Base-by-base conservation (phyloP, 1,140 invertebrate species). In the Formica selysi region DNA sequence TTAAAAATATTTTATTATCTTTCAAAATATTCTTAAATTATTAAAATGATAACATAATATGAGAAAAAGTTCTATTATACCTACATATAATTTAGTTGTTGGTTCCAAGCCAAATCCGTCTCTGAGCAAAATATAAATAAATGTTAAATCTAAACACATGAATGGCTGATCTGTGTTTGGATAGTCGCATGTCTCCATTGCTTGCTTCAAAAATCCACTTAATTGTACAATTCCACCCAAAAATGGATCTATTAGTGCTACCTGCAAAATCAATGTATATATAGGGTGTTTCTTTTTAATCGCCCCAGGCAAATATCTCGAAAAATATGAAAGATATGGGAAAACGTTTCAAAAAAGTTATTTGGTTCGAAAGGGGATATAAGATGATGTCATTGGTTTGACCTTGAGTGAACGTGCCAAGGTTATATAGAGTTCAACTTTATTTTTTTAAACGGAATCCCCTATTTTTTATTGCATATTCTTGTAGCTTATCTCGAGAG, bases 131-230 rank as follows among this genome's bases (percentile, higher is more conserved):
- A 97, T 95, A 89, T 97, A 97, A 90, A 99, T 98, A 93, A 97
- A 99, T 1, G 97, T 97, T 85, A 99, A 95, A 96, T 99, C 99
- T 38, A 98, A 95, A 93, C 98, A 99, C 92, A 98, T 97, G 93
- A 98, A 99, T 11, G 98, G 98, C 91, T 98, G 97, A 89, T 98
- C 98, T 67, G 97, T 96, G 92, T 98, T 98, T 62, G 97, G 96
- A 79, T 96, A 96, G 84, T 95, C 94, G 91, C 97, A 97, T 57
- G 95, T 94, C 81, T 96, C 95, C 89, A 96, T 94, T 0, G 98
- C 97, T 62, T 96, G 96, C 84, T 96, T 95, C 65, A 96, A 95
- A 93, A 98, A 97, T 79, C 96, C 95, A 61, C 96, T 93, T n/a
- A 98, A 95, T 10, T 96, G 96, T 1, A 98, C 95, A 19, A 95